Conservation (phyloP, 2,797 vertebrate genomes). For the Petrocephalus sullivani region DNA sequence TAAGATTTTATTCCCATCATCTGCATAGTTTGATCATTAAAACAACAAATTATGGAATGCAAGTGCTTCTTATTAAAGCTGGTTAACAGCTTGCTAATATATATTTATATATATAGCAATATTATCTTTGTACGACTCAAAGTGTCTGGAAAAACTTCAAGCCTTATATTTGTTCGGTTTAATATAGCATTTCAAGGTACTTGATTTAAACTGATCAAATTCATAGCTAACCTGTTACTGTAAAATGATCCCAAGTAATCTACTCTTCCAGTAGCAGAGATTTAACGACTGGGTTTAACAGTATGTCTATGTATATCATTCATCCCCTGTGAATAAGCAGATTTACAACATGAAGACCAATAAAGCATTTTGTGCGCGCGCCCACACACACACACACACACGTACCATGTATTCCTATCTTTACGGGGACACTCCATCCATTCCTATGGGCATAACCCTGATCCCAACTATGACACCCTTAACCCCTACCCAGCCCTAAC, state of each 20-base stretch:
- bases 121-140: neutral
- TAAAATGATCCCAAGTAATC: neutral
- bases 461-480: too few species aligned
- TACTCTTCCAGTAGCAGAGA: neutral
- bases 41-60: neutral
- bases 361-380: neutral
- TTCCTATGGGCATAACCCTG: too few species aligned
- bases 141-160: neutral
- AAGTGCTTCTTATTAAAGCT: neutral
- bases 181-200: neutral
- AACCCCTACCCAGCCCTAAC: too few species aligned
- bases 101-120: neutral
- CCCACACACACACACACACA: neutral
- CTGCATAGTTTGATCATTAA: conserved; percentile 23
- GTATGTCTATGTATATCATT: neutral
- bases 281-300: neutral
- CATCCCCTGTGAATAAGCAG: neutral
- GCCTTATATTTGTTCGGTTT: neutral
- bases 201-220: neutral
- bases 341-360: neutral
- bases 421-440: too few species aligned
- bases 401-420: too few species aligned
- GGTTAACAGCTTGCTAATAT: neutral
- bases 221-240: neutral
- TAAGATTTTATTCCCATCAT: conserved; percentile 18